Evolutionary conservation across 2,888 invertebrate genomes (phyloP), one percentile per base, ranked within the genome.

Genomic region (Calameuta filiformis): DNA sequence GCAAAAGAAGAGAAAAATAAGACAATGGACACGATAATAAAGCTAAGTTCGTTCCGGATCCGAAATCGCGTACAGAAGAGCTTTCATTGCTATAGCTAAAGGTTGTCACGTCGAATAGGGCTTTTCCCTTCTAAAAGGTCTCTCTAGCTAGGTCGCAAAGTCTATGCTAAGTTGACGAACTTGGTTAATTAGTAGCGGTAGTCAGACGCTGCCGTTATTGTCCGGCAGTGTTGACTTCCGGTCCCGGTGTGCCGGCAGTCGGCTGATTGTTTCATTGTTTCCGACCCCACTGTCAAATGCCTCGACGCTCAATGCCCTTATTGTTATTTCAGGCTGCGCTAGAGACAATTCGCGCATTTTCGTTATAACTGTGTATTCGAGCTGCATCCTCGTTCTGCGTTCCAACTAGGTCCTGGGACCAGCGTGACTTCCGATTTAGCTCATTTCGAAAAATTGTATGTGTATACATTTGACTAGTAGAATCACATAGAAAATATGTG

Each of bases 201-300:
- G 87, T 88, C 84, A 85, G 86, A 86, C 84, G 85, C 84, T 83
- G 84, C 78, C 82, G 83, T 87, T 82, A 90, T 90, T 89, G 90
- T 90, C 89, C 90, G 85, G 87, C 85, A 84, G 84, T 90, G 89
- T 90, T 89, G 87, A 90, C 88, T 90, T 90, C 90, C 90, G 88
- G 86, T 84, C 85, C 85, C 81, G 76, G 84, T 81, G 84, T 23
- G 83, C 82, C 85, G 85, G 79, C 79, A 84, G 82, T 83, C 84
- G 83, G 86, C 86, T 90, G 90, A 90, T 90, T 90, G 90, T 90
- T 89, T 90, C 90, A 90, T 90, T 90, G 90, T 90, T 73, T 76
- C 75, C 9, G 31, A 76, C 15, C 89, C 88, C 85, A 87, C 86
- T 87, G 87, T 89, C 88, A 87, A 89, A 89, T 89, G 86, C 87